Base-by-base conservation (phyloP, 1,140 invertebrate genomes). In the Drosophila sproati region DNA sequence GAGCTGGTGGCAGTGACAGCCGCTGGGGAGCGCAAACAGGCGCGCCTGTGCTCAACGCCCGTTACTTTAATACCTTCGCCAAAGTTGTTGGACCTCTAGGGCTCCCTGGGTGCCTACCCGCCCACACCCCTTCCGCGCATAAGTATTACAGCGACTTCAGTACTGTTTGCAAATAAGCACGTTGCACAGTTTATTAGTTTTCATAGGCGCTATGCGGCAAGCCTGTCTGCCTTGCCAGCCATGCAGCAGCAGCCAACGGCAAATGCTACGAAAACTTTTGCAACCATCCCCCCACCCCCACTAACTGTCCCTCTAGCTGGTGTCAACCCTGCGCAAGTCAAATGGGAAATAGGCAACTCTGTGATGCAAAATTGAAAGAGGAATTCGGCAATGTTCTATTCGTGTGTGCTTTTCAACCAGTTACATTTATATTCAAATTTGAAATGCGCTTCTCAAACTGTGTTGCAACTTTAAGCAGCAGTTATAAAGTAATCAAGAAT, bases 151-250 rank as follows among this genome's bases (percentile, higher is more conserved):
- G 3, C 8, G 39, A n/a, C 8, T n/a, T n/a, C 39, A 43, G 10
- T 5, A 4, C 2, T 87, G 85, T 89, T 87, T 89, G 85, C 83
- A 82, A 87, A 87, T 87, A 85, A 88, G 82, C 83, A 87, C 85
- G 85, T 83, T 88, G 80, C 80, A 88, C 85, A 88, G 83, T 89
- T 88, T 88, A 88, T 88, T 88, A 88, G 83, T 88, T 88, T 88
- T 87, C 82, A 88, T 88, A 87, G 79, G 85, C 82, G 82, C 73
- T 66, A 4, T 34, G 55, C 28, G 43, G 4, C 59, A 8, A 34
- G 41, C 12, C 12, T 47, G 12, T 35, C 29, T 67, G 37, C 56
- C 39, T 2, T 5, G 34, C 20, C 20, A 20, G 20, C 20, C 20
- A 20, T 20, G 20, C 20, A 20, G 20, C 55, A 41, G 60, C 60